Conservation (phyloP, 2,113 vertebrate genomes). For the Chrysemys picta region DNA sequence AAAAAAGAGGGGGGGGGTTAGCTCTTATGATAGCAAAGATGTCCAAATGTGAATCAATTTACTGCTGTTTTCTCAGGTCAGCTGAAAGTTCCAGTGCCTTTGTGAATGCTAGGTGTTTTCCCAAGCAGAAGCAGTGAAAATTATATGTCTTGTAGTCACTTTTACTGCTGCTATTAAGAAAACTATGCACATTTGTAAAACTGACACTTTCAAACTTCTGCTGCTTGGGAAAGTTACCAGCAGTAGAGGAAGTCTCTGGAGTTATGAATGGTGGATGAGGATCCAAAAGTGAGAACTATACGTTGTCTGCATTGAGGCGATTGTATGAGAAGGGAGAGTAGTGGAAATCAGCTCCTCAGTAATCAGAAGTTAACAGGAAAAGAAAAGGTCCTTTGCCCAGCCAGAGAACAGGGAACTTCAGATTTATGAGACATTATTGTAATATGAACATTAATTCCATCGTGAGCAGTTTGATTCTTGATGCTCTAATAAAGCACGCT, state of each 20-base stretch:
- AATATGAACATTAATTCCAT: neutral
- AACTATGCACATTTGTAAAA: neutral
- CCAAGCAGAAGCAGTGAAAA: neutral
- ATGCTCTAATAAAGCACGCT: neutral
- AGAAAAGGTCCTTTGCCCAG: neutral
- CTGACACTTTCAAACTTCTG: neutral
- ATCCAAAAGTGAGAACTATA: neutral
- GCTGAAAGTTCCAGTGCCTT: neutral
- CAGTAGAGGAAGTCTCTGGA: neutral
- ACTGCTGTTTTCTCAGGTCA: neutral
- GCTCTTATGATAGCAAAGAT: neutral
- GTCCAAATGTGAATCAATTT: neutral
- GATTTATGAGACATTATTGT: neutral
- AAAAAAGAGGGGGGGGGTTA: no score
- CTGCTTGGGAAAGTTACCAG: neutral
- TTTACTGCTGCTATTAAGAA: neutral
- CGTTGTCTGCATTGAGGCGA: neutral
- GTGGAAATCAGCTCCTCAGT: neutral
- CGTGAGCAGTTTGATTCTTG: neutral
- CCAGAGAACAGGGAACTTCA: neutral
- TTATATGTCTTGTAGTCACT: accelerated
- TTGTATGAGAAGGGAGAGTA: neutral
- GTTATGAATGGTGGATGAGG: neutral
- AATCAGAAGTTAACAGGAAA: neutral
- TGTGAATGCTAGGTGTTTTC: neutral